phyloP scores from a whole-genome alignment of 2,797 vertebrate species.

The Denticeps clupeoides region DNA sequence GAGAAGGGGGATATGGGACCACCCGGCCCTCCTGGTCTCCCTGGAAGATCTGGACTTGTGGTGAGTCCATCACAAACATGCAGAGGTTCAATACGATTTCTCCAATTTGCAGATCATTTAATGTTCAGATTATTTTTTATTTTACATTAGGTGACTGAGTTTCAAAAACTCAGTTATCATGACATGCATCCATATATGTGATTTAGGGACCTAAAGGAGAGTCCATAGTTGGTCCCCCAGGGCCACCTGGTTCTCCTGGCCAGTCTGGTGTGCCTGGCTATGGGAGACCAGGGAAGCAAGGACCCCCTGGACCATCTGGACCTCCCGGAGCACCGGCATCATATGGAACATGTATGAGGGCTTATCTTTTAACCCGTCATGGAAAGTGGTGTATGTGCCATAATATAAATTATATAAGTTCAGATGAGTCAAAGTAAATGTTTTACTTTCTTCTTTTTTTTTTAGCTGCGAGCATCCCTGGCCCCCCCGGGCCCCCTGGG shows the following conservation, averaged over 20 bases:
- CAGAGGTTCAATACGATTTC: too few relatives aligned
- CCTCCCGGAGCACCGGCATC: slow-evolving; percentile 63
- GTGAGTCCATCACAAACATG: slow-evolving; percentile 71
- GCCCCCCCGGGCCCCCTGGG: slow-evolving; percentile 80
- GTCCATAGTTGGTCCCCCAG: slow-evolving; percentile 67
- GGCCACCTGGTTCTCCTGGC: slow-evolving; percentile 71
- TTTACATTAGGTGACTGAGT: neutral
- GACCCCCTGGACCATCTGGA: slow-evolving; percentile 72
- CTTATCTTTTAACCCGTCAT: neutral
- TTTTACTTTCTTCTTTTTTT: neutral
- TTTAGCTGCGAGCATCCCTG: slow-evolving; percentile 60
- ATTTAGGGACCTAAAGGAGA: slow-evolving; percentile 84
- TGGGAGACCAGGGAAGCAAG: slow-evolving; percentile 68
- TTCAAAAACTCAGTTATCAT: neutral
- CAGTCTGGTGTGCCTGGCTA: slow-evolving; percentile 68
- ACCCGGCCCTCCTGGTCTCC: slow-evolving; percentile 67
- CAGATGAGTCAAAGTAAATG: neutral
- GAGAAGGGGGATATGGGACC: slow-evolving; percentile 62
- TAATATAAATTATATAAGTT: neutral
- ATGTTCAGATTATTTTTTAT: too few relatives aligned
- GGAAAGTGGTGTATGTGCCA: neutral
- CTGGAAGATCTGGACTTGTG: slow-evolving; percentile 71
- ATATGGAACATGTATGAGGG: slow-evolving; percentile 57
- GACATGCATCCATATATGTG: neutral
- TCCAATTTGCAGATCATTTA: too few relatives aligned